Conservation (phyloP, 2,888 invertebrate species). For the Ennomos quercinarius region DNA sequence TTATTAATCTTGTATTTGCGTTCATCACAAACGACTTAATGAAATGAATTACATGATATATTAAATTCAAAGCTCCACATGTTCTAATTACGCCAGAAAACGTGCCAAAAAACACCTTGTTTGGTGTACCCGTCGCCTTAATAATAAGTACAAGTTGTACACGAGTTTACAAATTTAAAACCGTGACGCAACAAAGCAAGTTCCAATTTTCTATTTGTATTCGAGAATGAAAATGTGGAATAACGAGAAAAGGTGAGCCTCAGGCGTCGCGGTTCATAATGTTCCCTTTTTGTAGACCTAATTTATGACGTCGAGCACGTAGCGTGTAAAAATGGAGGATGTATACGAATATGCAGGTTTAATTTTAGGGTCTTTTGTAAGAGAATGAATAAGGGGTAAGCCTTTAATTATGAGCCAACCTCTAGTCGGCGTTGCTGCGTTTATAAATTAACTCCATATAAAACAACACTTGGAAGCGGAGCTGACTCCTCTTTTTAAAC, state of each 20-base stretch:
- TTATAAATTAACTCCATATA: slow-evolving; percentile 63
- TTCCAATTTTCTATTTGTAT: slow-evolving; percentile 55
- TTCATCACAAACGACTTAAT: too few species aligned
- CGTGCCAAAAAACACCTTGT: too few species aligned
- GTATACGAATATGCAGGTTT: slow-evolving; percentile 75
- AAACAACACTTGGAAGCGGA: slow-evolving; percentile 57
- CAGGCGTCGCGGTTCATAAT: slow-evolving; percentile 66
- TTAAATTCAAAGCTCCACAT: too few species aligned
- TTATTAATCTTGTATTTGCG: too few species aligned
- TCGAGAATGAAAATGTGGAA: slow-evolving; percentile 58
- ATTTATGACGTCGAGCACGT: slow-evolving; percentile 74
- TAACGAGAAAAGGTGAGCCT: slow-evolving; percentile 69
- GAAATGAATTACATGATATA: too few species aligned
- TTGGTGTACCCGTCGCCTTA: too few species aligned
- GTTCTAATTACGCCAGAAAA: too few species aligned
- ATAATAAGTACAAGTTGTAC: background rate
- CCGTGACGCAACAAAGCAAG: slow-evolving; percentile 42
- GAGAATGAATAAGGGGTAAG: slow-evolving; percentile 71
- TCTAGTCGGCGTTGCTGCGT: slow-evolving; percentile 51
- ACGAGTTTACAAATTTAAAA: slow-evolving; percentile 4
- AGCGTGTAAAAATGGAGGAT: slow-evolving; percentile 69
- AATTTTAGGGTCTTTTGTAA: slow-evolving; percentile 73
- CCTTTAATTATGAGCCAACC: slow-evolving; percentile 74
- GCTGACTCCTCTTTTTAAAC: slow-evolving; percentile 46
- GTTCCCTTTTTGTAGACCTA: slow-evolving; percentile 73